These are phyloP conservation scores for Agrenia bidenticulata DNA, from an alignment of 2,888 invertebrate species.

Conservation along the genomic window DNA sequence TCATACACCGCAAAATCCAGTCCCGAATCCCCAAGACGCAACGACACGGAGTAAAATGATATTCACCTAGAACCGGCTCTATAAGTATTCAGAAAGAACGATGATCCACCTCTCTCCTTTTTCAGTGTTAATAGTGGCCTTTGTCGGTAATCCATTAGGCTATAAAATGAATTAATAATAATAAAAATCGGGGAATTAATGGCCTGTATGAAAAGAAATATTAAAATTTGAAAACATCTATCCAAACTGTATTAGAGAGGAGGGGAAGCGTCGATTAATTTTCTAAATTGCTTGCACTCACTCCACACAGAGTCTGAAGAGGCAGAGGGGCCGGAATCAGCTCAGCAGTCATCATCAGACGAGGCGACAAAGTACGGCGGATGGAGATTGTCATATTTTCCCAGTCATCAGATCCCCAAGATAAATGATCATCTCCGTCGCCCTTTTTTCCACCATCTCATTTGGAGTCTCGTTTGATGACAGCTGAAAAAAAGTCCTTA, in stretches of 20 bases:
- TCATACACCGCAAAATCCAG: slow-evolving; percentile 6
- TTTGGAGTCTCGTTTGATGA: too few relatives aligned
- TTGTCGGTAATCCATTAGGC: too few relatives aligned
- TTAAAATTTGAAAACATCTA: neutral
- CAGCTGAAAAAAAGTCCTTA: too few relatives aligned
- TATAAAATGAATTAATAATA: neutral
- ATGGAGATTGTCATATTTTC: slow-evolving; percentile 17
- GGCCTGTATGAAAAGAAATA: neutral
- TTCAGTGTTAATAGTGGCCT: too few relatives aligned
- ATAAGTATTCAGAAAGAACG: too few relatives aligned
- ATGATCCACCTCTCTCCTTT: too few relatives aligned
- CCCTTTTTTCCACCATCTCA: slow-evolving; percentile 1
- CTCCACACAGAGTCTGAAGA: too few relatives aligned
- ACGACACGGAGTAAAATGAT: slow-evolving; percentile 2
- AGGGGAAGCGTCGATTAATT: neutral
- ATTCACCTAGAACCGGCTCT: too few relatives aligned
- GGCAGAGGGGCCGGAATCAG: too few relatives aligned
- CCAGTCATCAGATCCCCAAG: slow-evolving; percentile 22
- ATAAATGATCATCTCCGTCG: slow-evolving; percentile 19
- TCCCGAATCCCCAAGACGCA: slow-evolving; percentile 13
- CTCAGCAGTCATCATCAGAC: too few relatives aligned
- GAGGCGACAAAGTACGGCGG: slow-evolving; percentile 2
- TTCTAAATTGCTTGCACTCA: slow-evolving; percentile 3
- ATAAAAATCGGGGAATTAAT: slow-evolving; percentile 2
- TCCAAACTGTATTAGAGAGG: too few relatives aligned